These are phyloP conservation scores for Polymixis lichenea DNA, from an alignment of 2,888 invertebrate species.

Conservation along the genomic window DNA sequence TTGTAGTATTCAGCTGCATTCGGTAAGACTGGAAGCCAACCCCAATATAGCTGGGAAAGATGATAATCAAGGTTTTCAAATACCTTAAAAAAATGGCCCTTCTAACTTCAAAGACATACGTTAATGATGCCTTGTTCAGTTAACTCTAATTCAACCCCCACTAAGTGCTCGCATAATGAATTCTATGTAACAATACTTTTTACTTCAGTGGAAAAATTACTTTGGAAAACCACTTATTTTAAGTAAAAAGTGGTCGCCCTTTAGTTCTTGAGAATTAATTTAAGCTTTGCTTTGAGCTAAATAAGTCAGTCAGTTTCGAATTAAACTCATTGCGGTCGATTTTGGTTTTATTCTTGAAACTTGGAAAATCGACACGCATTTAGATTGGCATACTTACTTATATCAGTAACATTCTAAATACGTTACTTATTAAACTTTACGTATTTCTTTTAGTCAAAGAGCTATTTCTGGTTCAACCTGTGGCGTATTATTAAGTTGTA, in stretches of 20 bases:
- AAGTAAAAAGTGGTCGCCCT: slow-evolving; percentile 34
- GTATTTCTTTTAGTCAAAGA: too few relatives aligned
- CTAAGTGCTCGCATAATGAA: slow-evolving; percentile 29
- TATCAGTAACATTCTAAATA: too few relatives aligned
- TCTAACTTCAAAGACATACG: neutral
- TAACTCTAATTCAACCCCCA: too few relatives aligned
- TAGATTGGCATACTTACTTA: neutral
- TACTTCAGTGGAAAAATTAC: slow-evolving; percentile 37
- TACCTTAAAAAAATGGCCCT: neutral
- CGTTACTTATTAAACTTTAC: too few relatives aligned
- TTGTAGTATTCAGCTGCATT: too few relatives aligned
- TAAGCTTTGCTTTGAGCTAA: slow-evolving; percentile 12
- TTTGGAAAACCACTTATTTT: slow-evolving; percentile 49
- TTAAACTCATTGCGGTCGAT: slow-evolving; percentile 1
- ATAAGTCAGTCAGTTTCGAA: slow-evolving; percentile 13
- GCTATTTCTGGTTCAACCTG: too few relatives aligned
- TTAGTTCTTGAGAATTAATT: slow-evolving; percentile 34
- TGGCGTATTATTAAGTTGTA: too few relatives aligned
- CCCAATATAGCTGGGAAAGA: too few relatives aligned
- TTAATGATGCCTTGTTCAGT: slow-evolving; percentile 11
- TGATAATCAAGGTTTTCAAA: neutral
- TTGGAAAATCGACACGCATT: neutral
- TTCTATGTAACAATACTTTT: slow-evolving; percentile 14
- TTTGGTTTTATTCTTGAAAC: neutral
- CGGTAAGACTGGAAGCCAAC: too few relatives aligned